Percentiles rank a stretch among this genome's conserved stretches.
These are phyloP conservation scores for Aythya baeri DNA, from an alignment of 2,113 vertebrate species.

Conservation along the genomic window DNA sequence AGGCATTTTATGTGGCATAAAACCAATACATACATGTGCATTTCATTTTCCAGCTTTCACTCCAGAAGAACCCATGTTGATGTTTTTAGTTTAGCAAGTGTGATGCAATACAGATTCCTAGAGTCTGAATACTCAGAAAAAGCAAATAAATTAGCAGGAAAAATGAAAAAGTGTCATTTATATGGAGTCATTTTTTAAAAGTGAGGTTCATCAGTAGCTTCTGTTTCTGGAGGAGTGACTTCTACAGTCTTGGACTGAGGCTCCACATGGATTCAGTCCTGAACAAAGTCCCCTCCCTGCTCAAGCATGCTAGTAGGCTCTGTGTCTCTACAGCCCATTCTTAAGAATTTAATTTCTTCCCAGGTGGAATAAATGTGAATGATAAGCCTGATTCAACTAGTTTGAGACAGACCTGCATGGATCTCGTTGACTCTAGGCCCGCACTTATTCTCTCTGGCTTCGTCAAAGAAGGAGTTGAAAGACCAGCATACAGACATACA, in stretches of 20 bases:
- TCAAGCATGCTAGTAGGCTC: neutral
- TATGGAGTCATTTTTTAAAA: neutral
- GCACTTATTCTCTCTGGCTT: neutral
- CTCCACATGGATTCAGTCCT: neutral
- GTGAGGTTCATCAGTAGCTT: neutral
- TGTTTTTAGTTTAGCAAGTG: neutral
- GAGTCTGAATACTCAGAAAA: neutral
- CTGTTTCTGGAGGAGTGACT: neutral
- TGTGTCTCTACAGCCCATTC: neutral
- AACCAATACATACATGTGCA: rapidly evolving
- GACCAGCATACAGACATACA: too few species aligned
- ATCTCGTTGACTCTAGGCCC: neutral
- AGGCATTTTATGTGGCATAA: neutral
- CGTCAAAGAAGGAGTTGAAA: neutral
- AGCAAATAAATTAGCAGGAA: neutral
- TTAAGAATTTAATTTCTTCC: neutral
- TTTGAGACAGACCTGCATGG: neutral
- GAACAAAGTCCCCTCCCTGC: neutral
- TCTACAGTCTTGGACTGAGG: neutral
- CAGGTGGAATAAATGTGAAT: neutral
- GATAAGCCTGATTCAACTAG: neutral
- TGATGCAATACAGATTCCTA: neutral
- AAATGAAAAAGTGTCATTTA: neutral
- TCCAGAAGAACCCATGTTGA: neutral
- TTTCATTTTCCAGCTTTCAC: neutral